Conservation (phyloP, 2,797 vertebrate genomes). For the Mormyrops attenuatus region DNA sequence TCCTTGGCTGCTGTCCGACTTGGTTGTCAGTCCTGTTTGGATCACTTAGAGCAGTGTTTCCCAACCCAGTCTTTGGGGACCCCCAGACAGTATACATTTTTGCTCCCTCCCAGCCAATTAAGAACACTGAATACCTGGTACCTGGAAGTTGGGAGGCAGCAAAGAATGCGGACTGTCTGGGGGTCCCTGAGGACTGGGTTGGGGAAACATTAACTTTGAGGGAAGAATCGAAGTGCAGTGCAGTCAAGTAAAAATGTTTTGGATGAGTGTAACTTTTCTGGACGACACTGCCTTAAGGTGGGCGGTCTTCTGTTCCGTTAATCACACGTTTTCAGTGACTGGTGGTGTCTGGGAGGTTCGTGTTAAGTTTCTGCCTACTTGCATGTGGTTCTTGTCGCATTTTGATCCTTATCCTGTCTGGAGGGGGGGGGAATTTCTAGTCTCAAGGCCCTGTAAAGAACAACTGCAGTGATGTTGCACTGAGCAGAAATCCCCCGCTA, state of each 20-base stretch:
- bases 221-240: neutral
- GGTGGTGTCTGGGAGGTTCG: neutral
- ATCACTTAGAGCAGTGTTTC: neutral
- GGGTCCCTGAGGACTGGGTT: neutral
- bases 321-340: neutral
- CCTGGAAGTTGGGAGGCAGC: neutral
- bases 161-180: neutral
- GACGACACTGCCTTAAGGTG: neutral
- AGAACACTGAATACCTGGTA: neutral
- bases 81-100: neutral
- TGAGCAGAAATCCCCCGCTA: neutral
- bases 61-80: neutral
- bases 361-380: neutral
- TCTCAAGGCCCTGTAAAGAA: neutral
- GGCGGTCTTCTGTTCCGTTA: neutral
- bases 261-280: neutral
- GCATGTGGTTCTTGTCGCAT: neutral
- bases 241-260: neutral
- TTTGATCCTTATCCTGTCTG: neutral
- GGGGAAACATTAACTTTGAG: neutral
- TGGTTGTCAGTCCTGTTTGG: neutral
- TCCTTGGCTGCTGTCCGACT: neutral
- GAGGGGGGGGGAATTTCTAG: no score
- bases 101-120: neutral
- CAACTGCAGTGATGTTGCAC: neutral